A percentile compares a stretch with the other conserved stretches of the same genome.
Evolutionary conservation across 2,113 vertebrate genomes (phyloP).

Genomic region (Cnemophilus loriae): DNA sequence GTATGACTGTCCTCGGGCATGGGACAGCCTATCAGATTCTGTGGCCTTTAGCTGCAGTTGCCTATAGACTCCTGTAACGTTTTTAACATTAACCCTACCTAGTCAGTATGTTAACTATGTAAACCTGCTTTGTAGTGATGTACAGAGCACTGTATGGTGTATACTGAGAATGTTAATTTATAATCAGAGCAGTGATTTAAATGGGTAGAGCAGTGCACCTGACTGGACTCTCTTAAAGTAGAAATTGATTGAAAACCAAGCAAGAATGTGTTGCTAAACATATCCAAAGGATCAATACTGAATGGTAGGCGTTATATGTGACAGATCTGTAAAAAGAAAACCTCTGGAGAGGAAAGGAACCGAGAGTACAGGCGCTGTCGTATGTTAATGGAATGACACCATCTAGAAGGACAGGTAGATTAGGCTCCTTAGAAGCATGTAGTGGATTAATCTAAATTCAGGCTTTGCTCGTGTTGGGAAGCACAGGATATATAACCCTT

Average conservation of each 20-base stretch:
- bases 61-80: not conserved
- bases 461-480: not conserved
- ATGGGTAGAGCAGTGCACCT: not conserved
- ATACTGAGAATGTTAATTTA: not conserved
- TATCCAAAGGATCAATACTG: not conserved
- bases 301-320: not conserved
- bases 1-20: not conserved
- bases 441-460: not conserved
- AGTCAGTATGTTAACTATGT: not conserved
- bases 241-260: not conserved
- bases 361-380: not conserved
- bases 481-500: not conserved
- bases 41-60: not conserved
- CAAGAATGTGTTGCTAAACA: not conserved
- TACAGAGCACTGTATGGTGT: not conserved
- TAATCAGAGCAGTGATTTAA: not conserved
- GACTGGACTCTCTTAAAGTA: not conserved
- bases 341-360: not conserved
- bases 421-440: not conserved
- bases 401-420: not conserved
- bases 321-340: not conserved
- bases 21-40: not conserved
- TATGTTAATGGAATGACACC: not conserved
- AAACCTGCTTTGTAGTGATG: not conserved
- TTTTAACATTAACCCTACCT: not conserved